phyloP scores from a whole-genome alignment of 2,113 vertebrate species.

The Festucalex cinctus region DNA sequence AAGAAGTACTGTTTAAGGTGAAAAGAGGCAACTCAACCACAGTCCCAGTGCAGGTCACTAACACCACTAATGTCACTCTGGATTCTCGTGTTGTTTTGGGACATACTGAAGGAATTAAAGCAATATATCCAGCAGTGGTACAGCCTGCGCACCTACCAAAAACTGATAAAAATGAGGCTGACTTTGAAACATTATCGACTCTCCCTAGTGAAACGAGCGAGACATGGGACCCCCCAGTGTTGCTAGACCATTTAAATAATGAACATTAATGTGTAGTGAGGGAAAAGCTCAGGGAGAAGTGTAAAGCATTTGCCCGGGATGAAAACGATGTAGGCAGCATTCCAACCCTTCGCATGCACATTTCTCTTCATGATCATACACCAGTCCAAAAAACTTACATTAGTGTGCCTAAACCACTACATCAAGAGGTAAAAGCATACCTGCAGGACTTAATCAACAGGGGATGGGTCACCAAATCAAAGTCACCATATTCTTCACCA shows the following conservation, averaged over 20 bases:
- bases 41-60: neutral
- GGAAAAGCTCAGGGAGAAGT: neutral
- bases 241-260: neutral
- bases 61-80: neutral
- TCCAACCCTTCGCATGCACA: neutral
- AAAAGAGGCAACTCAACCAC: neutral
- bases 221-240: neutral
- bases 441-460: conserved; percentile 3
- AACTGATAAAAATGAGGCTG: neutral
- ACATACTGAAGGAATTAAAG: neutral
- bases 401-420: conserved; percentile 1
- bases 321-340: conserved; percentile 11
- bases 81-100: neutral
- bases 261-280: neutral
- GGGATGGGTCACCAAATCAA: conserved; percentile 1
- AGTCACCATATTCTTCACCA: conserved; percentile 1
- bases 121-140: too few species aligned
- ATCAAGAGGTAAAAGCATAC: neutral
- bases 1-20: neutral
- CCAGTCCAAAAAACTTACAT: conserved; percentile 5
- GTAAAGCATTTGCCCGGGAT: conserved; percentile 7
- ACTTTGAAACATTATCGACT: neutral
- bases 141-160: too few species aligned
- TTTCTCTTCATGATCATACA: neutral
- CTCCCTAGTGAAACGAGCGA: neutral